Evolutionary conservation across 1,140 invertebrate genomes (phyloP).

Genomic region (Hycleus phaleratus): DNA sequence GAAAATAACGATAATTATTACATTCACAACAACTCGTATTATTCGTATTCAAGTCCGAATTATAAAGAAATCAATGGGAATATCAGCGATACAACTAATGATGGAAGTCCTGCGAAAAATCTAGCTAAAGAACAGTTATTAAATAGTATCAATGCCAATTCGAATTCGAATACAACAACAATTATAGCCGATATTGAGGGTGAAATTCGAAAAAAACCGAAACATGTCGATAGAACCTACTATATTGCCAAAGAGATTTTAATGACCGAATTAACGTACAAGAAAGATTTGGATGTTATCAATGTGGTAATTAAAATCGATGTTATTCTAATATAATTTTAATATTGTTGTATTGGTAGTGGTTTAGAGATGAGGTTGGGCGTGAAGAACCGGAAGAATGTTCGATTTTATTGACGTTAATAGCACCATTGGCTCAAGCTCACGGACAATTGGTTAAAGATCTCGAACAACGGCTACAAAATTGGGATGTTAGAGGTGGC

Average conservation of each 20-base stretch:
- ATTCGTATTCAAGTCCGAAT: constrained; percentile 28
- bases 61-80: constrained; percentile 29
- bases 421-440: constrained; percentile 53
- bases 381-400: constrained; percentile 49
- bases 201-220: constrained; percentile 34
- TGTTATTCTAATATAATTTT: background rate
- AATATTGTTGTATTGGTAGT: constrained; percentile 40
- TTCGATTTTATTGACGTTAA: constrained; percentile 41
- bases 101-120: constrained; percentile 26
- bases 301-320: constrained; percentile 57
- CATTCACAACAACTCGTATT: constrained; percentile 31
- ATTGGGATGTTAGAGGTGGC: constrained; percentile 45
- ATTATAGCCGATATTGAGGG: constrained; percentile 39
- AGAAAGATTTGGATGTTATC: constrained; percentile 88
- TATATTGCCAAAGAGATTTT: constrained; percentile 90
- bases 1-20: constrained; percentile 16
- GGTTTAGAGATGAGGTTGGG: constrained; percentile 58
- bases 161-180: constrained; percentile 20
- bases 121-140: constrained; percentile 31
- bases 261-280: constrained; percentile 93
- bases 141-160: constrained; percentile 34
- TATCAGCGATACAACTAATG: constrained; percentile 24
- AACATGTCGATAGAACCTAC: constrained; percentile 67
- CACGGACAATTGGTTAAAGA: constrained; percentile 49
- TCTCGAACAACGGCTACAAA: constrained; percentile 46